These are phyloP conservation scores for Harpalus rubripes DNA, from an alignment of 2,888 invertebrate species.

Conservation along the genomic window DNA sequence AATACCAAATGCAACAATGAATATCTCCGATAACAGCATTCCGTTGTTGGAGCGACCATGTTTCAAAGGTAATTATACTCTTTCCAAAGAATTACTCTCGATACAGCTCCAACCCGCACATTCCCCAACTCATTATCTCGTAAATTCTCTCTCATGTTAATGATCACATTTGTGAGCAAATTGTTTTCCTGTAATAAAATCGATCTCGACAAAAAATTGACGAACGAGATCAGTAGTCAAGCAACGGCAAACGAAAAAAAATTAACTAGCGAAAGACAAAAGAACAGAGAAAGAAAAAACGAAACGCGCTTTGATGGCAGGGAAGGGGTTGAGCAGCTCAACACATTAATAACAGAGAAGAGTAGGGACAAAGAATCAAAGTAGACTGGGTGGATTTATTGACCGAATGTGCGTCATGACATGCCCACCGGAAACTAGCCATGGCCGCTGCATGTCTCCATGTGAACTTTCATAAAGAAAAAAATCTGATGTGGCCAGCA, in stretches of 20 bases:
- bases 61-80: constrained; percentile 25
- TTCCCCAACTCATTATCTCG: constrained; percentile 25
- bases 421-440: constrained; percentile 16
- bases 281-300: constrained; percentile 38
- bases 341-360: constrained; percentile 57
- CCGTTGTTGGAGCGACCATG: background rate
- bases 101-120: background rate
- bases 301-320: constrained; percentile 3
- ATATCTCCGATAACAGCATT: constrained; percentile 21
- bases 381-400: constrained; percentile 55
- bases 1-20: background rate
- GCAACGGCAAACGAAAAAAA: constrained; percentile 36
- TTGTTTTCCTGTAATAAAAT: constrained; percentile 40
- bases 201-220: constrained; percentile 40
- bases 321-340: constrained; percentile 17
- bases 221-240: constrained; percentile 42
- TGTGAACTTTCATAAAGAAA: constrained; percentile 3
- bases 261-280: constrained; percentile 48
- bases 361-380: constrained; percentile 60
- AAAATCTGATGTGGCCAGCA: too few relatives aligned
- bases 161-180: constrained; percentile 35
- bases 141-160: background rate
- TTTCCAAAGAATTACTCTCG: constrained; percentile 31
- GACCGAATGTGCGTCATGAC: constrained; percentile 46
- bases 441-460: constrained; percentile 14